Evolutionary conservation across 53 echinoderm and acorn worm species (phyloP).

Genomic region (Stichopus horrens): DNA sequence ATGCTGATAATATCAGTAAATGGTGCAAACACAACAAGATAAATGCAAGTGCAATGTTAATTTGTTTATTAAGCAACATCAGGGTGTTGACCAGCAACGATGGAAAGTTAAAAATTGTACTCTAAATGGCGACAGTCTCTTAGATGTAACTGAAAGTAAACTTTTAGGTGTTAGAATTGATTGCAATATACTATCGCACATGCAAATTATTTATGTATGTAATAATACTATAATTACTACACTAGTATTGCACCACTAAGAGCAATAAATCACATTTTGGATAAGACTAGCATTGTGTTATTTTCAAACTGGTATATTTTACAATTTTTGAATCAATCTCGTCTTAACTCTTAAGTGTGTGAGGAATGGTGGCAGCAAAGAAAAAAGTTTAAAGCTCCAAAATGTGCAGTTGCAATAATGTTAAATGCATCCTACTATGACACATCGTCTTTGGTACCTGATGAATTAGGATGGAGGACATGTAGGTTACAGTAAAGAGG

Average conservation of each 20-base stretch:
- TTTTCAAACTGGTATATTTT: not conserved
- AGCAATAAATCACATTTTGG: not conserved
- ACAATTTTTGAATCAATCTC: not conserved
- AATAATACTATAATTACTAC: not conserved
- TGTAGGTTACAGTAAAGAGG: not conserved
- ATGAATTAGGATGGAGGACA: not conserved
- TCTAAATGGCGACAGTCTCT: not conserved
- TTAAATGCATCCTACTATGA: not conserved
- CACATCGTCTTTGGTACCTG: not conserved
- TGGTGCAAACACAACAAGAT: constrained; percentile 21
- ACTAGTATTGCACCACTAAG: not conserved
- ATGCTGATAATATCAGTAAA: constrained; percentile 1
- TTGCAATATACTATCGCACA: not conserved
- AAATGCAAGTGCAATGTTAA: not conserved
- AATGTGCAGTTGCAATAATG: not conserved
- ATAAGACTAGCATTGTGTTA: not conserved
- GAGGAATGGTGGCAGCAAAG: not conserved
- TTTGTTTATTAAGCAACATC: not conserved
- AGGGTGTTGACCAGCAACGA: not conserved
- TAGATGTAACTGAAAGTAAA: not conserved
- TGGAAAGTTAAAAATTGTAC: not conserved
- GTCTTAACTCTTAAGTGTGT: too few relatives aligned
- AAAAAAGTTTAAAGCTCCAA: too few relatives aligned
- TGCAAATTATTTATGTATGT: not conserved
- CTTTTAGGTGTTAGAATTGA: not conserved